A percentile compares a stretch with the other conserved stretches of the same genome.
Evolutionary conservation across 1,140 invertebrate genomes (phyloP).

Genomic region (Heliconius eleuchia): DNA sequence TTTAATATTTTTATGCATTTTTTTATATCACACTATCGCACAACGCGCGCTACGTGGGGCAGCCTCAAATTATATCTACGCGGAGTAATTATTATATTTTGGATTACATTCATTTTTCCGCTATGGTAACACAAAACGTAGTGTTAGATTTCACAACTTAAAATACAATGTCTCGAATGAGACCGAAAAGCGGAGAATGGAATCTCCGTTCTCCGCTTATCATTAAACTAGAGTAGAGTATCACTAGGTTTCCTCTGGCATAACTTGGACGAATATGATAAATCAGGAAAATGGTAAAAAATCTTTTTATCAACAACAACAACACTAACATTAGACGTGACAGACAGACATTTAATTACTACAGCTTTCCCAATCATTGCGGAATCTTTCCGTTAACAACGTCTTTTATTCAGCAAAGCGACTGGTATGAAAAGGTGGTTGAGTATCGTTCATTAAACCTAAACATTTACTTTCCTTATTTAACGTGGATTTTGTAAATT

Average conservation of each 20-base stretch:
- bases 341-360: slow-evolving; percentile 7
- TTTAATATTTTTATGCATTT: too few relatives aligned
- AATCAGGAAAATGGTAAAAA: background rate
- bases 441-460: slow-evolving; percentile 8
- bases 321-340: background rate
- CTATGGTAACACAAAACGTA: too few relatives aligned
- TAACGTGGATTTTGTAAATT: background rate
- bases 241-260: background rate
- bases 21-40: too few relatives aligned
- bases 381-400: background rate
- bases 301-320: background rate
- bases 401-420: background rate
- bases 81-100: too few relatives aligned
- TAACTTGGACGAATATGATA: background rate
- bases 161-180: too few relatives aligned
- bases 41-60: too few relatives aligned
- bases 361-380: background rate
- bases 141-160: too few relatives aligned
- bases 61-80: too few relatives aligned
- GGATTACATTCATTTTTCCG: too few relatives aligned
- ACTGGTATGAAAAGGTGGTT: background rate
- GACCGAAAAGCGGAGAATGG: too few relatives aligned
- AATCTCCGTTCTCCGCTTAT: too few relatives aligned
- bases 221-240: too few relatives aligned
- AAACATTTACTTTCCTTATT: background rate